Evolutionary conservation across 2,888 invertebrate genomes (phyloP).

Genomic region (Ormyrus pomaceus): DNA sequence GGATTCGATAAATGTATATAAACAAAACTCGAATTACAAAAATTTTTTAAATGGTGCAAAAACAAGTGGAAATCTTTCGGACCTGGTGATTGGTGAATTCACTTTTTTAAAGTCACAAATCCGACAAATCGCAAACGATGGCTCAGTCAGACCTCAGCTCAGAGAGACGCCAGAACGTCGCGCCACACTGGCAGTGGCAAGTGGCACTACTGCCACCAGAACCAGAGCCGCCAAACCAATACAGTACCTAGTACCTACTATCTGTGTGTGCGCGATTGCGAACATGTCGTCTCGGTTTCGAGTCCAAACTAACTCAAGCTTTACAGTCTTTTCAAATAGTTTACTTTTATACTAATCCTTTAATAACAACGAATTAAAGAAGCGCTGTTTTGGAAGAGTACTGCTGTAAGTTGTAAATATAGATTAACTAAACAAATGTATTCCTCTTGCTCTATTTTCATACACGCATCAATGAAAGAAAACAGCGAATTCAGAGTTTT

Average conservation of each 20-base stretch:
- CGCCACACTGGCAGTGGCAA: neutral
- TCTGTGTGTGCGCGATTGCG: neutral
- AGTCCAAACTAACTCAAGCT: neutral
- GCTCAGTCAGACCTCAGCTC: slow-evolving; percentile 4
- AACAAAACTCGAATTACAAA: too few species aligned
- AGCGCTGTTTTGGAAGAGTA: neutral
- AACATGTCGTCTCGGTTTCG: neutral
- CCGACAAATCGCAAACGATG: neutral
- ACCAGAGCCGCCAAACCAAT: too few species aligned
- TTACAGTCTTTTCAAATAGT: neutral
- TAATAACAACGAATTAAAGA: neutral
- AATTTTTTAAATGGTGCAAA: too few species aligned
- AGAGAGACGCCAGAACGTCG: slow-evolving; percentile 9
- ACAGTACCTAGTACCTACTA: too few species aligned
- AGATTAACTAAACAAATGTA: slow-evolving; percentile 19
- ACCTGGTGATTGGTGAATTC: too few species aligned
- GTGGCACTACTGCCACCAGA: too few species aligned
- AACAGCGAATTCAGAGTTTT: neutral
- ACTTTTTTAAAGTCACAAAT: neutral
- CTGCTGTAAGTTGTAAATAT: slow-evolving; percentile 17
- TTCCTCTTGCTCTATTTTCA: slow-evolving; percentile 8
- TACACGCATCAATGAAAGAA: slow-evolving; percentile 17
- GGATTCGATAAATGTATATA: too few species aligned
- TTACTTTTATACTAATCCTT: neutral
- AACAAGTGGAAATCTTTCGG: too few species aligned